Evolutionary conservation across 2,888 invertebrate genomes (phyloP).

Genomic region (Pachycephus smyrnensis): DNA sequence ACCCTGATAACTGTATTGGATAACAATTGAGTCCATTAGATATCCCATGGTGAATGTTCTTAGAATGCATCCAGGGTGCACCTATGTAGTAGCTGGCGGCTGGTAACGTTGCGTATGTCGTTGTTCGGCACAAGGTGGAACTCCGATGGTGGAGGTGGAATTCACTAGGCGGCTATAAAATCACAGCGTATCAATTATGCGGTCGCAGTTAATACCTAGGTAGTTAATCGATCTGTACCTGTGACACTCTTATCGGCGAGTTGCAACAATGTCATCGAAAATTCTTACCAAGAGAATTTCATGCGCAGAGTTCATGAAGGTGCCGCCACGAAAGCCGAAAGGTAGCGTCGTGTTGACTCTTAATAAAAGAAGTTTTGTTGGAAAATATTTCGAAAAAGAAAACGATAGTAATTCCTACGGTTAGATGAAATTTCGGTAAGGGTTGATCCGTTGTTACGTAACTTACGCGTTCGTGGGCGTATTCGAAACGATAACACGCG

Average conservation of each 20-base stretch:
- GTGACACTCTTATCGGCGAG: not conserved
- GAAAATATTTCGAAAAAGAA: not conserved
- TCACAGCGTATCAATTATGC: not conserved
- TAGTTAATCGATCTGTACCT: not conserved
- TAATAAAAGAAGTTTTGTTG: too few species aligned
- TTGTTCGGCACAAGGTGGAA: too few species aligned
- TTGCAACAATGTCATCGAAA: not conserved
- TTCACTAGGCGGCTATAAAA: not conserved
- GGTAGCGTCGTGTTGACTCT: constrained; percentile 36
- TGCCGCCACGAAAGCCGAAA: constrained; percentile 50
- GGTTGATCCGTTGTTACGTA: not conserved
- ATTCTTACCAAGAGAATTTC: constrained; percentile 50
- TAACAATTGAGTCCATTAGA: too few species aligned
- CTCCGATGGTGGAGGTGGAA: too few species aligned
- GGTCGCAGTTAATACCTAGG: too few species aligned
- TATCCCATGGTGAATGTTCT: too few species aligned
- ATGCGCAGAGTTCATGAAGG: constrained; percentile 55
- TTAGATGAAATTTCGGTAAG: not conserved
- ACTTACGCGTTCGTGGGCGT: not conserved
- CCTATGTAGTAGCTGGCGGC: too few species aligned
- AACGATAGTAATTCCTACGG: not conserved
- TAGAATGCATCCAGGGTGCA: too few species aligned
- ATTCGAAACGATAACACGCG: not conserved
- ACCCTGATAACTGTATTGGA: too few species aligned
- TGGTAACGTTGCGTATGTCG: too few species aligned